A percentile compares a stretch with the other conserved stretches of the same genome.
Conservation (phyloP, 2,797 vertebrate species). For the Notolabrus celidotus region DNA sequence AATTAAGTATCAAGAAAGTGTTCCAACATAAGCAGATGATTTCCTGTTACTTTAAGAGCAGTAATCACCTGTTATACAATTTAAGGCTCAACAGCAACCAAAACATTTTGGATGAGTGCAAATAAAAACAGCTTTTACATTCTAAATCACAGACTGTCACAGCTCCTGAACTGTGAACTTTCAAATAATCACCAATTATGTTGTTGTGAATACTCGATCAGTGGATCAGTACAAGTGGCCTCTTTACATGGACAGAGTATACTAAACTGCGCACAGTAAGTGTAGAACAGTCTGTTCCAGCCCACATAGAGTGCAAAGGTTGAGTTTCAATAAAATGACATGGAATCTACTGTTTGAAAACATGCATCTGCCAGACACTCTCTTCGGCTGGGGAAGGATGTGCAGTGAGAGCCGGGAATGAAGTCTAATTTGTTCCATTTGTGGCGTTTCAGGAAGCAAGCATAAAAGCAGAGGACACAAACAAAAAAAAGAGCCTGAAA, state of each 20-base stretch:
- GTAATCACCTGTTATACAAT: too few species aligned
- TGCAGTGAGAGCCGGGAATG: background rate
- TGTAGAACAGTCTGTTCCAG: background rate
- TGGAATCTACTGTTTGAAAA: background rate
- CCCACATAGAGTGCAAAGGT: background rate
- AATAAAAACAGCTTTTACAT: too few species aligned
- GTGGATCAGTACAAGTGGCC: background rate
- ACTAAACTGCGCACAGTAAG: too few species aligned
- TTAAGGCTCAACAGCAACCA: too few species aligned
- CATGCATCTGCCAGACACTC: background rate
- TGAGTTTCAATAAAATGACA: background rate
- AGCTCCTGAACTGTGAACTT: background rate
- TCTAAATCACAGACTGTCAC: too few species aligned
- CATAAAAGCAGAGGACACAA: background rate
- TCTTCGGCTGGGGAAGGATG: background rate
- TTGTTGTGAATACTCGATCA: background rate
- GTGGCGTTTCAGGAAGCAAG: background rate
- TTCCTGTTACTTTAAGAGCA: too few species aligned
- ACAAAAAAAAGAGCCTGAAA: conserved; percentile 1
- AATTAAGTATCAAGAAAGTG: too few species aligned
- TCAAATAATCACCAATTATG: background rate
- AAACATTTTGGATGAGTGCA: too few species aligned
- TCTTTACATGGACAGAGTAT: background rate
- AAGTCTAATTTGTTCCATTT: background rate
- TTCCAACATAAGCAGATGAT: too few species aligned